These are phyloP conservation scores for Anhinga anhinga DNA, from an alignment of 2,113 vertebrate genomes.

Conservation along the genomic window DNA sequence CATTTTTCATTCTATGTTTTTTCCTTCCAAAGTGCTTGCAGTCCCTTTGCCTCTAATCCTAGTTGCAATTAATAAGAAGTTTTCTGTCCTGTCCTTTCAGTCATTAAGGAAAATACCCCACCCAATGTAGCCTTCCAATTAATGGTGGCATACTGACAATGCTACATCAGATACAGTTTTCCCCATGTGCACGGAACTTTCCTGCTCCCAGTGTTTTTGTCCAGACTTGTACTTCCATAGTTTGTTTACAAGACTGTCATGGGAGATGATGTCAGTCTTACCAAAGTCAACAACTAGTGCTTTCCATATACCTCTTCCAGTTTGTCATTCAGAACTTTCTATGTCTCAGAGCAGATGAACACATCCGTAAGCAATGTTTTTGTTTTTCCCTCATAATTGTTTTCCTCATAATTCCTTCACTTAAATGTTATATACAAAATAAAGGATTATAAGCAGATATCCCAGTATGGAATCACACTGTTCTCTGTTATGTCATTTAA, in stretches of 20 bases:
- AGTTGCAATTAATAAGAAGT: not conserved
- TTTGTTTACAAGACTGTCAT: not conserved
- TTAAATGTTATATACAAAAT: not conserved
- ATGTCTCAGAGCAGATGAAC: not conserved
- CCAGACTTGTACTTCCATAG: not conserved
- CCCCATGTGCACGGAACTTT: not conserved
- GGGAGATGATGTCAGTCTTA: not conserved
- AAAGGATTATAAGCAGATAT: not conserved
- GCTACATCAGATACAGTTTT: not conserved
- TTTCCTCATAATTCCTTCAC: not conserved
- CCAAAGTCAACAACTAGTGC: not conserved
- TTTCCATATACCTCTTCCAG: not conserved
- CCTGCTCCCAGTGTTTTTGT: not conserved
- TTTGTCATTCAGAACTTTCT: not conserved
- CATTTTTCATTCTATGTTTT: not conserved
- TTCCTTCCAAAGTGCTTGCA: not conserved
- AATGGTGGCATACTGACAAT: not conserved
- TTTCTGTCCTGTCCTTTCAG: not conserved
- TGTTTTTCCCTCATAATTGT: rapidly evolving
- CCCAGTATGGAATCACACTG: not conserved
- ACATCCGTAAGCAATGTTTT: not conserved
- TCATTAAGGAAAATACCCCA: not conserved
- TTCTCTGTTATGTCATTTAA: not conserved
- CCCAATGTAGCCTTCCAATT: not conserved
- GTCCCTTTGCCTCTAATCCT: not conserved